Evolutionary conservation across 2,888 invertebrate species (phyloP), one percentile per base, ranked within the genome.

Genomic region (Syritta pipiens): DNA sequence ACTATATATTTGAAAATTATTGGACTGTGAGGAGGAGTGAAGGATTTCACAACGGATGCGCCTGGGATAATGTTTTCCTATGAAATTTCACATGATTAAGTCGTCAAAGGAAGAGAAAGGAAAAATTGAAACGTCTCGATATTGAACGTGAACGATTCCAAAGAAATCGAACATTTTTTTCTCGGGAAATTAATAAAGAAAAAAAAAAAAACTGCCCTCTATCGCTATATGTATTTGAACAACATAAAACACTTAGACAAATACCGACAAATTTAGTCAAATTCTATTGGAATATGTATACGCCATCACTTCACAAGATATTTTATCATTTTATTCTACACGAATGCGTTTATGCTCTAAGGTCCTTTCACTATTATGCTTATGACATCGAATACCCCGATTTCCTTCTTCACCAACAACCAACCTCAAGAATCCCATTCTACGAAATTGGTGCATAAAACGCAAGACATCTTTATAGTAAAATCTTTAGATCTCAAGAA

Each of bases 391-490:
- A 55, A 67, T 55, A 55, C 28, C 35, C 30, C 37, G n/a, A n/a
- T n/a, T 12, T 60, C 32, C 55, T 9, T 24, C 20, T 19, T 14
- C 32, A 12, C 14, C 3, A 1, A 2, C 44, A 26, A 9, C 32
- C 24, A 35, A 26, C 5, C 26, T n/a, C 19, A 26, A 53, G 32
- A 26, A 26, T 3, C 22, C 7, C 19, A 44, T 46, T 32, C 22
- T n/a, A 14, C 40, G n/a, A 51, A 71, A 77, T 60, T 77, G 65
- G 65, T 35, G 35, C 60, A 60, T 67, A 77, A 67, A 71, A 67
- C n/a, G 17, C 48, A 30, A 67, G n/a, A 65, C 46, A 65, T 65
- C 72, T 60, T 65, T 42, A 65, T 72, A 10, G 20, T 24, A 26
- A 60, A 75, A 72, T 72, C 77, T 60, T 55, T 35, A 26, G 20